Base-by-base conservation (phyloP, 1,140 invertebrate species). In the Drosophila equinoxialis region DNA sequence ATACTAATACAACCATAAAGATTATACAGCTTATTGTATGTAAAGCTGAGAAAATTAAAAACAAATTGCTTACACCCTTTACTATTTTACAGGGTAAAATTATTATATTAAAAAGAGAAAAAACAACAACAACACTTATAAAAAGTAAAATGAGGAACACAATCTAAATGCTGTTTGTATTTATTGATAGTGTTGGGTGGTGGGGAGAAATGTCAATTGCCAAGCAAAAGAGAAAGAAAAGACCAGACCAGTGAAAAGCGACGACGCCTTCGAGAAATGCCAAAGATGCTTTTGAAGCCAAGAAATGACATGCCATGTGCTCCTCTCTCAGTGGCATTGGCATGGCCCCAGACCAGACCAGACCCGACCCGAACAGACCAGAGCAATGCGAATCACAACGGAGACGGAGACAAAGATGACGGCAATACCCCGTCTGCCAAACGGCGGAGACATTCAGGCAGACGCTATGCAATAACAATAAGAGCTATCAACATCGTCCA, bases 131-230 rank as follows among this genome's bases (percentile, higher is more conserved):
- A 41, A 65, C 74, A 61, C 30, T 30, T 6, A 11, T 51, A 51
- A 82, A 86, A 86, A 87, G 83, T 86, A 83, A 86, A 86, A 86
- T 86, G 79, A 87, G 79, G 76, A 86, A 83, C 77, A 81, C 62
- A 78, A 81, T 68, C 45, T 58, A 20, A 41, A 48, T 42, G 33
- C 48, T 71, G 63, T 71, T 69, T 54, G 37, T 39, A 39, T 39
- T 2, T 39, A 39, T 39, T 39, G 37, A 39, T 39, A 4, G 37
- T 39, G 37, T 11, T 39, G 37, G 11, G 10, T 13, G 37, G 10
- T 39, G 11, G 45, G 54, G 79, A 39, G 79, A 72, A 86, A 82
- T 68, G 58, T 51, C 63, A 71, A 65, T 37, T 58, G 41, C 54
- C 37, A 39, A 13, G 37, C 10, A 13, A 61, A 57, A 55, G 51